A percentile compares a stretch with the other conserved stretches of the same genome.
phyloP scores from a whole-genome alignment of 2,113 vertebrate genomes.

The Ictidomys tridecemlineatus region DNA sequence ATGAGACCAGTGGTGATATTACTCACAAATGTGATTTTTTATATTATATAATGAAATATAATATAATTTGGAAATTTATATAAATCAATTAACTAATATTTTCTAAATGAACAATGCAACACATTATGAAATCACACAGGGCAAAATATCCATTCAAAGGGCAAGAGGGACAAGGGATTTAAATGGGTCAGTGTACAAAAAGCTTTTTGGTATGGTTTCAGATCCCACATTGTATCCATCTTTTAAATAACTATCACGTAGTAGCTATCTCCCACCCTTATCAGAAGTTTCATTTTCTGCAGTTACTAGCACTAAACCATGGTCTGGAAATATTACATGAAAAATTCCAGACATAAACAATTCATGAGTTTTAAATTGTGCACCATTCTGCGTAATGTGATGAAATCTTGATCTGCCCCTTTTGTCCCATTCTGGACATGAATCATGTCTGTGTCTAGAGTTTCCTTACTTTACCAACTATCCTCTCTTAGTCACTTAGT shows the following conservation, averaged over 20 bases:
- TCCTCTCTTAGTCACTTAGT: background rate
- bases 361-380: background rate
- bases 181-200: background rate
- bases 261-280: background rate
- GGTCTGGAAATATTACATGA: background rate
- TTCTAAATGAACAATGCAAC: conserved; percentile 45
- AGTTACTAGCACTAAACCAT: background rate
- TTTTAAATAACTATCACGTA: background rate
- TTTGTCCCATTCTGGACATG: background rate
- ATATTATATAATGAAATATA: conserved; percentile 18
- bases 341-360: background rate
- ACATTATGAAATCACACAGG: background rate
- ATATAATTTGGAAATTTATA: background rate
- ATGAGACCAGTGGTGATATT: background rate
- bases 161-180: background rate
- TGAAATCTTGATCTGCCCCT: background rate
- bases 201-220: background rate
- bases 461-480: too few species aligned
- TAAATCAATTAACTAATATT: conserved; percentile 28
- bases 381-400: background rate
- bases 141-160: background rate
- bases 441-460: too few species aligned
- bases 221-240: background rate
- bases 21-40: conserved; percentile 21
- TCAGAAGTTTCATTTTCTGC: background rate